Evolutionary conservation across 2,113 vertebrate genomes (phyloP), one percentile per base, ranked within the genome.

Genomic region (Arizona elegans): DNA sequence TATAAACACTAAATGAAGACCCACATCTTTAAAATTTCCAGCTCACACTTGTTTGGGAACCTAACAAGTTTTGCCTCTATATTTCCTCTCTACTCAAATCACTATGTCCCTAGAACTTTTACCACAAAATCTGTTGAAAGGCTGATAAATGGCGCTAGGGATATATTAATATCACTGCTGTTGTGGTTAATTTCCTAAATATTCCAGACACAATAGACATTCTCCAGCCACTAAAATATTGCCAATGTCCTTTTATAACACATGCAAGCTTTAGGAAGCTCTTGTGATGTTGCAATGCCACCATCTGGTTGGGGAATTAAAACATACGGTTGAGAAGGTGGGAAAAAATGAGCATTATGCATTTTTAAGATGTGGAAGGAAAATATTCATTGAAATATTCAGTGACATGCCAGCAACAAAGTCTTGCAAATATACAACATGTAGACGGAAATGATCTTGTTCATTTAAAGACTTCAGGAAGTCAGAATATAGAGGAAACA

Each of bases 211-310:
- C 0, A 92, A 96, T 92, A 24, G n/a, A 91, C 33, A 92, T 90
- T 94, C 11, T 56, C 52, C 91, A 56, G 17, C 95, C 95, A 92
- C 92, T 92, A 52, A 5, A 88, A 88, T 33, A 93, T 89, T 94
- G 86, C 59, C 58, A n/a, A 92, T 92, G 88, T 24, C 86, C 33
- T 0, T 0, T 0, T 94, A 10, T 59, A 92, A 94, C 96, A 95
- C 89, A 87, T 26, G 86, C 21, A 86, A 53, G 19, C 54, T 94
- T 95, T 43, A 92, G 81, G 93, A 95, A 95, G 86, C 92, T 95
- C 94, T 43, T 95, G 96, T 56, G 96, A 96, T 95, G 56, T 92
- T 96, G 93, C 93, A 96, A 96, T 96, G 96, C 96, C 95, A 97
- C 97, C 97, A 96, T 96, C 97, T 97, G 96, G 96, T 93, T 95